Base-by-base conservation (phyloP, 2,888 invertebrate genomes). In the Yponomeuta sedellus region DNA sequence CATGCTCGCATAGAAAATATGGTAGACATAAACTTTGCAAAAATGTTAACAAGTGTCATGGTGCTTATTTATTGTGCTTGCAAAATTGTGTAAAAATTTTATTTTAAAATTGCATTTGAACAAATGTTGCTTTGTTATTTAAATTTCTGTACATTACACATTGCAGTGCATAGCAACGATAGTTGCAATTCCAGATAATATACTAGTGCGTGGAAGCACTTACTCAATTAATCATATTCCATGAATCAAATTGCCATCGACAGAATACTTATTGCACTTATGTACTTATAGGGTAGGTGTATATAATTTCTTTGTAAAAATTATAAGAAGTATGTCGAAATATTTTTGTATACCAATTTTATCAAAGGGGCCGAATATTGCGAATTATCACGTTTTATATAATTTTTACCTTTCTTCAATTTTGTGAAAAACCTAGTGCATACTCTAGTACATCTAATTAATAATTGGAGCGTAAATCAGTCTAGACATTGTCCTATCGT, bases 401-500 rank as follows among this genome's bases (percentile, higher is more conserved):
- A 81, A 80, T 6, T 34, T 34, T 34, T 34, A 56, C 20, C 80
- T 52, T 52, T 52, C 44, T 44, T 44, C 59, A 44, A 44, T 81
- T 83, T 82, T 77, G 76, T 86, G 81, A 80, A 84, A 85, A 86
- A 83, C 81, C 85, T 87, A 86, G 78, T 82, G 80, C 76, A 70
- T 77, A 77, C 70, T 74, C 74, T 76, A 71, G 75, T 76, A 79
- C 76, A 71, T 80, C 84, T 85, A 87, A 69, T 70, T 73, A 75
- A 81, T 63, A 66, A 64, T 84, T 86, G 87, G 86, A 85, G 85
- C 84, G 81, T 85, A 81, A 81, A 82, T 90, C 90, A 90, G 90
- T 90, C 90, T 89, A 90, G 81, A 85, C 81, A 81, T 86, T 79
- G 77, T 83, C 82, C 85, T 88, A 88, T 86, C 73, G 74, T 83